phyloP scores from a whole-genome alignment of 2,888 invertebrate genomes.

The Cheilosia variabilis region DNA sequence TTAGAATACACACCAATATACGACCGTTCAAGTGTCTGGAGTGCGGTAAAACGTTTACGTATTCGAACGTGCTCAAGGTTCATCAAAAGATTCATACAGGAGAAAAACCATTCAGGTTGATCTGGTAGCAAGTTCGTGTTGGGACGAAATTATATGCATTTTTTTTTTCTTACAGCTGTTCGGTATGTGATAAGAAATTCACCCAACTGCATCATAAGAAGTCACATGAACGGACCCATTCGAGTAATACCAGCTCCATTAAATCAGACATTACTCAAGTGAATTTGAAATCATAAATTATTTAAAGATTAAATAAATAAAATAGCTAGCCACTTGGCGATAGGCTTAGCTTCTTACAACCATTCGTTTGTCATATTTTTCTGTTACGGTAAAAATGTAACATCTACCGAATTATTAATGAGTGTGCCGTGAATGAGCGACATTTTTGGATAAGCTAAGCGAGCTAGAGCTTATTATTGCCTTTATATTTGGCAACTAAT shows the following conservation, averaged over 20 bases:
- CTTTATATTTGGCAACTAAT: too few relatives aligned
- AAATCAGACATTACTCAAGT: background rate
- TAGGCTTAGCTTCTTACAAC: too few relatives aligned
- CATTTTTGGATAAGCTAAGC: too few relatives aligned
- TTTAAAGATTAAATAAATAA: background rate
- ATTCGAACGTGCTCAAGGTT: constrained; percentile 81
- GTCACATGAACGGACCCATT: constrained; percentile 78
- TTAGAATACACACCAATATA: constrained; percentile 81
- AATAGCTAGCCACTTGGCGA: too few relatives aligned
- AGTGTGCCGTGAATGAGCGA: too few relatives aligned
- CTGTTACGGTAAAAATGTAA: too few relatives aligned
- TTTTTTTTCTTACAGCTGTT: constrained; percentile 76
- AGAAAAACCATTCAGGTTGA: constrained; percentile 80
- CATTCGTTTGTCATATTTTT: too few relatives aligned
- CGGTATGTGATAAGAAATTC: constrained; percentile 78
- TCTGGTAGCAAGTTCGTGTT: background rate
- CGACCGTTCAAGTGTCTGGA: constrained; percentile 80
- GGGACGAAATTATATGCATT: background rate
- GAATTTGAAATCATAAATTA: background rate
- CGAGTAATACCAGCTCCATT: background rate
- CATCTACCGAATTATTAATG: too few relatives aligned
- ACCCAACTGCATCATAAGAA: constrained; percentile 81
- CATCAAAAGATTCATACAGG: constrained; percentile 81
- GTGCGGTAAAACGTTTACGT: constrained; percentile 80
- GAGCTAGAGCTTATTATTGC: too few relatives aligned